A percentile compares a stretch with the other conserved stretches of the same genome.
These are phyloP conservation scores for Pararge aegeria DNA, from an alignment of 1,140 invertebrate genomes.

Conservation along the genomic window DNA sequence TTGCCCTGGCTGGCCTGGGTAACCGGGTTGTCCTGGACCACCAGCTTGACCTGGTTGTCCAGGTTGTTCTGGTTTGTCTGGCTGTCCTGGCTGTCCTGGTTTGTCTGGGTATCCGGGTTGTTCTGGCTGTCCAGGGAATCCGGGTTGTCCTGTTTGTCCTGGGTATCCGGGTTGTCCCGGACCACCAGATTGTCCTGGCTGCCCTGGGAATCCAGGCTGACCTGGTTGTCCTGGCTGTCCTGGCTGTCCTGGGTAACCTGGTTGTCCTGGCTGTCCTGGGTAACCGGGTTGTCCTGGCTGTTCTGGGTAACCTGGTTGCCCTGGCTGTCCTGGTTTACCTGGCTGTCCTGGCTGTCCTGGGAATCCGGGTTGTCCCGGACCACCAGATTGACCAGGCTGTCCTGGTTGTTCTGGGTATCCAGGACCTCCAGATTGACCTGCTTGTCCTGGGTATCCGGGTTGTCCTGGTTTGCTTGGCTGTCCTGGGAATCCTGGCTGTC, in stretches of 20 bases:
- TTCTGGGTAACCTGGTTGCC: not conserved
- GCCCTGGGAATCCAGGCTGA: not conserved
- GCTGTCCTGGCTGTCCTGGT: not conserved
- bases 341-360: constrained; percentile 20
- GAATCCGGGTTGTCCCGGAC: not conserved
- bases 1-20: not conserved
- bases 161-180: not conserved
- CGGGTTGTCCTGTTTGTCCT: constrained; percentile 14
- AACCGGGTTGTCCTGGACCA: not conserved
- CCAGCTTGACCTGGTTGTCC: not conserved
- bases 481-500: not conserved
- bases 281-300: not conserved
- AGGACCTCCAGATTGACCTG: constrained; percentile 9
- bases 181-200: not conserved
- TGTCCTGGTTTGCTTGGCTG: not conserved
- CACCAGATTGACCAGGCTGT: not conserved
- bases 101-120: not conserved
- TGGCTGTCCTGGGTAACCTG: not conserved
- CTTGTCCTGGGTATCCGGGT: not conserved
- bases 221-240: not conserved
- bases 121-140: constrained; percentile 19
- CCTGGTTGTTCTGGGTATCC: not conserved
- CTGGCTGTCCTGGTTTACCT: not conserved
- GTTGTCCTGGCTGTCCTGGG: not conserved
- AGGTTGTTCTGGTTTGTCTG: not conserved